A percentile compares a stretch with the other conserved stretches of the same genome.
These are phyloP conservation scores for Malacoctenus gilli DNA, from an alignment of 2,797 vertebrate species.

Conservation along the genomic window DNA sequence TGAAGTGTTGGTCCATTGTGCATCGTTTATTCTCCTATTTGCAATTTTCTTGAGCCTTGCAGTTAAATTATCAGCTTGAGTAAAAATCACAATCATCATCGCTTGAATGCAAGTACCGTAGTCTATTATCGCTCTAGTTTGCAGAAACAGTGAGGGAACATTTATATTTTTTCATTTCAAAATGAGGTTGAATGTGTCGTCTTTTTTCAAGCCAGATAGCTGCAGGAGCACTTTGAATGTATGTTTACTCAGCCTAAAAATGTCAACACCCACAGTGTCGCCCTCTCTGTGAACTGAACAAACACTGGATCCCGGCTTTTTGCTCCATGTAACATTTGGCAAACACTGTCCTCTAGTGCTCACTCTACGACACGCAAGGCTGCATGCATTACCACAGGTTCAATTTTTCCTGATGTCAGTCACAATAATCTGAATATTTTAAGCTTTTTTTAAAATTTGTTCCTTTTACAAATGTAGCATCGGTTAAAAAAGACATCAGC, in stretches of 20 bases:
- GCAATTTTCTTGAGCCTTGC: not conserved
- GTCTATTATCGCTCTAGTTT: not conserved
- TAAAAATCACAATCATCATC: not conserved
- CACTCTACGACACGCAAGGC: slow-evolving; percentile 16
- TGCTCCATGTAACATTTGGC: slow-evolving; percentile 52
- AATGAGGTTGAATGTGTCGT: slow-evolving; percentile 16
- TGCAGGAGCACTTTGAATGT: slow-evolving; percentile 14
- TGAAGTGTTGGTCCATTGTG: not conserved
- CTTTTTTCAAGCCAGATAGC: slow-evolving; percentile 20
- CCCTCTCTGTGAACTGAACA: slow-evolving; percentile 48
- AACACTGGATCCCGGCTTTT: slow-evolving; percentile 40
- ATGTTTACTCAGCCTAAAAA: slow-evolving; percentile 57
- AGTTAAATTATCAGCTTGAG: not conserved
- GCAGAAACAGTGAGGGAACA: not conserved
- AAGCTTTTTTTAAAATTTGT: too few relatives aligned
- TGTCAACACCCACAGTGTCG: slow-evolving; percentile 57
- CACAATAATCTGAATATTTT: not conserved
- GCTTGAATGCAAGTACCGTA: not conserved
- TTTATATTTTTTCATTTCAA: slow-evolving; percentile 10
- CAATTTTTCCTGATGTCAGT: not conserved
- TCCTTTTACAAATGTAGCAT: too few relatives aligned
- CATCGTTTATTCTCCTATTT: not conserved
- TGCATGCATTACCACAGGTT: not conserved
- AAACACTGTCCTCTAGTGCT: slow-evolving; percentile 76
- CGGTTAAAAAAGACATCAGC: too few relatives aligned